These are phyloP conservation scores for Argyrosomus japonicus DNA, from an alignment of 2,113 vertebrate genomes.

Conservation along the genomic window DNA sequence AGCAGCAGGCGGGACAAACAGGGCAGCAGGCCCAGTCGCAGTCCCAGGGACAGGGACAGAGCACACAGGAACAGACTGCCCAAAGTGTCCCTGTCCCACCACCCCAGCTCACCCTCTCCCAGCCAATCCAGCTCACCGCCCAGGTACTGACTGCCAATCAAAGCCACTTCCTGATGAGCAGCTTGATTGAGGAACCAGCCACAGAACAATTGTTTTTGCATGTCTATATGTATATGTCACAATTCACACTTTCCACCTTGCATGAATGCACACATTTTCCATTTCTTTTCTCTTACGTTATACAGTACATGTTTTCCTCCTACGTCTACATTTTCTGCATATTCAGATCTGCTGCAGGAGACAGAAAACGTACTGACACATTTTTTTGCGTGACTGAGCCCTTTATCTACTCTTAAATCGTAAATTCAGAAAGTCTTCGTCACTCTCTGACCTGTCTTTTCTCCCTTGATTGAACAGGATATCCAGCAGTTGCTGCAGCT, in stretches of 20 bases:
- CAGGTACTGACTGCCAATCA: constrained; percentile 86
- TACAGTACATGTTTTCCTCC: constrained; percentile 19
- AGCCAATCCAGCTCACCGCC: constrained; percentile 95
- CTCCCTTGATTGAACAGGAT: constrained; percentile 80
- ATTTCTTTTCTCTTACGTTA: not conserved
- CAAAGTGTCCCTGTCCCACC: constrained; percentile 85
- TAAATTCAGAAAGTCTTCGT: not conserved
- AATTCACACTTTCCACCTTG: constrained; percentile 54
- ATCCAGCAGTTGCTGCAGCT: constrained; percentile 94
- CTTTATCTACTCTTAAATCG: fast-evolving
- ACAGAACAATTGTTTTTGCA: constrained; percentile 17
- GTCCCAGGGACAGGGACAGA: constrained; percentile 83
- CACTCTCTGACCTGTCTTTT: not conserved
- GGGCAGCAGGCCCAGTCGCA: constrained; percentile 77
- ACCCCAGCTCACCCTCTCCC: constrained; percentile 91
- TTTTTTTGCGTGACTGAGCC: not conserved
- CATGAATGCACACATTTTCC: constrained; percentile 31
- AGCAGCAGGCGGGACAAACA: constrained; percentile 77
- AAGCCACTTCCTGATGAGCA: constrained; percentile 34
- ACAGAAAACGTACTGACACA: not conserved
- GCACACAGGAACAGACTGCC: constrained; percentile 82
- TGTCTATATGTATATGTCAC: constrained; percentile 1
- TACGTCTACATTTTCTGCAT: not conserved
- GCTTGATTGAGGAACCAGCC: constrained; percentile 41
- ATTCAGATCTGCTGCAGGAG: not conserved